Evolutionary conservation across 2,113 vertebrate genomes (phyloP), one percentile per base, ranked within the genome.

Genomic region (Hystrix cristata): DNA sequence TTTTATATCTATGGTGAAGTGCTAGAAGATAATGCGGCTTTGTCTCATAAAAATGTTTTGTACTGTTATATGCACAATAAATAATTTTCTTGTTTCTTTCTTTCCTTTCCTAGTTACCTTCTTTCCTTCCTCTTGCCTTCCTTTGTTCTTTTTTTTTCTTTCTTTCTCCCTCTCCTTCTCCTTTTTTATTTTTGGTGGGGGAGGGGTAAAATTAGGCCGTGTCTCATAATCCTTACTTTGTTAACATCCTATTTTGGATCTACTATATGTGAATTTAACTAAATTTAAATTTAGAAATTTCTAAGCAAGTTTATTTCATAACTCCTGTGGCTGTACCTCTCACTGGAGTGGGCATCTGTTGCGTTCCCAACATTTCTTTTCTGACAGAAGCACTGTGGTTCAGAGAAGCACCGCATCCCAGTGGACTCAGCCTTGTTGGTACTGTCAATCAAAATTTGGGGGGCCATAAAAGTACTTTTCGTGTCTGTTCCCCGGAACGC

Each of bases 251-350:
- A 25, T 60, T 89, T 46, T 79, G 8, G 5, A 51, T 86, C 65
- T 85, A 62, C 16, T 16, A 19, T 46, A 53, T 31, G 13, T 60
- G 31, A 67, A 79, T 81, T 13, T 85, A 23, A 67, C 13, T 59
- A 43, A 15, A n/a, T 65, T 86, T 84, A 81, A 92, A 60, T 51
- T 51, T 38, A 25, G 29, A 72, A 85, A 81, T 71, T 87, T 91
- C 55, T 65, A 83, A 67, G 84, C 34, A 67, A 87, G 38, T 92
- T 90, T 93, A 55, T 87, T 85, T 82, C 74, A 15, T 78, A 90
- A 79, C 8, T 79, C 27, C 38, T 74, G 25, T 9, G 18, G 19
- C n/a, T 87, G 4, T 21, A 72, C 31, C 23, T 55, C 38, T 86
- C 53, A 16, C 59, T 80, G 46, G n/a, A 71, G 53, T 34, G 18